These are phyloP conservation scores for Diarsia rubi DNA, from an alignment of 2,888 invertebrate species.

Conservation along the genomic window DNA sequence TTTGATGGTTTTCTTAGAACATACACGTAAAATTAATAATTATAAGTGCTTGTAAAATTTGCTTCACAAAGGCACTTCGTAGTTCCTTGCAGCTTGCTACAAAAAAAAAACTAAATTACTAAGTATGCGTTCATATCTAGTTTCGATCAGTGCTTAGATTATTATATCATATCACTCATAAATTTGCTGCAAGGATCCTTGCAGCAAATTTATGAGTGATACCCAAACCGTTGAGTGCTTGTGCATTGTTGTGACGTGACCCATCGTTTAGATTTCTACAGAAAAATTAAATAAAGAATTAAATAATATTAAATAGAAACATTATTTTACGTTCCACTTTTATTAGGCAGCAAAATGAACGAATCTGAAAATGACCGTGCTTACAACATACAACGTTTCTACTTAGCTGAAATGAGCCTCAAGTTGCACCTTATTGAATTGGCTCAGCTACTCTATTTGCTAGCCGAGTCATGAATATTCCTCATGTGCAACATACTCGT, in stretches of 20 bases:
- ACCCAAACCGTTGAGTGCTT: too few species aligned
- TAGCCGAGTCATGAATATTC: conserved; percentile 82
- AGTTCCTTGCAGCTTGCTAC: not conserved
- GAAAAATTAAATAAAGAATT: not conserved
- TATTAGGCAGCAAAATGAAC: conserved; percentile 32
- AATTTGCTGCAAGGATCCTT: too few species aligned
- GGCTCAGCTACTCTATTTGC: conserved; percentile 77
- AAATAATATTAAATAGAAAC: conserved; percentile 18
- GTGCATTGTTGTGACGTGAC: not conserved
- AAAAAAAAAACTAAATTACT: not conserved
- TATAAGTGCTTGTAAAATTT: not conserved
- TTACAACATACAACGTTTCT: conserved; percentile 46
- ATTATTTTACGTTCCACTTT: conserved; percentile 31
- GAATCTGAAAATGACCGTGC: conserved; percentile 36
- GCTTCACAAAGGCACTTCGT: not conserved
- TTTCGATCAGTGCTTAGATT: not conserved
- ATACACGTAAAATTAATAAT: not conserved
- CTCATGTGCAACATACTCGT: conserved; percentile 78
- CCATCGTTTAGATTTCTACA: not conserved
- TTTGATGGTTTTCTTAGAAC: not conserved
- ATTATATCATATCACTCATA: too few species aligned
- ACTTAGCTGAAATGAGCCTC: conserved; percentile 66
- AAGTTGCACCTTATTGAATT: conserved; percentile 71
- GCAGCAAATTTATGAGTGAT: not conserved
- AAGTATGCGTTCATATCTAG: not conserved